A percentile compares a stretch with the other conserved stretches of the same genome.
Evolutionary conservation across 2,113 vertebrate species (phyloP).

Genomic region (Sardina pilchardus): DNA sequence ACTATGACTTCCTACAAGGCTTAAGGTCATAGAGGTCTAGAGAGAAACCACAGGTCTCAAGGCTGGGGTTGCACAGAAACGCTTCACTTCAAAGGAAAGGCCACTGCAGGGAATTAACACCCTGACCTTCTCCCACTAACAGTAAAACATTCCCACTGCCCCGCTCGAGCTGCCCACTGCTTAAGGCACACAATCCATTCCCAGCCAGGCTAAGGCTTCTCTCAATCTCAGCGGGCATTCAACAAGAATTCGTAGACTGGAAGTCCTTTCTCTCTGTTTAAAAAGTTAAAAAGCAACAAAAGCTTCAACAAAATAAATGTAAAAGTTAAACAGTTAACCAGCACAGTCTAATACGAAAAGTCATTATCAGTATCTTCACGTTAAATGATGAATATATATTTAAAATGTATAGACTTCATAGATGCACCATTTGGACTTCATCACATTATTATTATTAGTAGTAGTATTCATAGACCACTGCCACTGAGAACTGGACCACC

Average conservation of each 20-base stretch:
- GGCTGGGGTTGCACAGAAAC: not conserved
- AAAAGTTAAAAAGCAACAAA: too few species aligned
- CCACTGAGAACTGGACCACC: not conserved
- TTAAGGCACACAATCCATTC: not conserved
- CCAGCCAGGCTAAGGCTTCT: not conserved
- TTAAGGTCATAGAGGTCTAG: not conserved
- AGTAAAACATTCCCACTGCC: slow-evolving; percentile 61
- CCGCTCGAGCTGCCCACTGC: not conserved
- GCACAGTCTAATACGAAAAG: too few species aligned
- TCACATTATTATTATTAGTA: not conserved
- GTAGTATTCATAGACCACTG: not conserved
- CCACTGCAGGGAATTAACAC: slow-evolving; percentile 58
- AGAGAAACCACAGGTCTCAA: not conserved
- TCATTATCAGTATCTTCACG: not conserved
- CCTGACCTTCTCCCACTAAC: slow-evolving; percentile 47
- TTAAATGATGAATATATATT: not conserved
- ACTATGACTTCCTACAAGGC: not conserved
- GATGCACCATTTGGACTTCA: not conserved
- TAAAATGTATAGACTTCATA: not conserved
- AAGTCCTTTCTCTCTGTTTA: not conserved
- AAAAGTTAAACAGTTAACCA: not conserved
- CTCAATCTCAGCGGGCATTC: not conserved
- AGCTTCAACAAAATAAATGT: not conserved
- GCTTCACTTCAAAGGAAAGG: slow-evolving; percentile 39
- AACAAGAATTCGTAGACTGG: not conserved